Percentiles rank a stretch among this genome's conserved stretches.
phyloP scores from a whole-genome alignment of 2,113 vertebrate genomes.

The Hyaena hyaena region DNA sequence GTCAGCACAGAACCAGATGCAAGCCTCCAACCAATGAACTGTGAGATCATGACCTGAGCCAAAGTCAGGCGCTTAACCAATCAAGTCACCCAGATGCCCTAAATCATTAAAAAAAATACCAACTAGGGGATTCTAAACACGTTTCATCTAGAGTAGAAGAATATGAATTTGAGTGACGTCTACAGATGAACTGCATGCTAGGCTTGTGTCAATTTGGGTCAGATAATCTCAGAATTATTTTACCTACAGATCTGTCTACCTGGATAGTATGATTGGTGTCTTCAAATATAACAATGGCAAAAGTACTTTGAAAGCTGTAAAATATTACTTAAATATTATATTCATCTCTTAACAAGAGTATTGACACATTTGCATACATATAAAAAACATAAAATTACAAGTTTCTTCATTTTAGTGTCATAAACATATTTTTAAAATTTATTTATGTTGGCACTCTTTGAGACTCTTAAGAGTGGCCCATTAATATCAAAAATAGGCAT shows the following conservation, averaged over 20 bases:
- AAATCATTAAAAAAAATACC: neutral
- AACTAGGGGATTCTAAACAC: neutral
- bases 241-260: neutral
- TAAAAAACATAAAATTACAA: neutral
- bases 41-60: too few relatives aligned
- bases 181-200: neutral
- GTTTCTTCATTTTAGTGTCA: neutral
- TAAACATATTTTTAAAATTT: neutral
- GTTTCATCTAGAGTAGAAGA: neutral
- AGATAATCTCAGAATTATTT: neutral
- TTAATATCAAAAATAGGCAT: neutral
- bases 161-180: neutral
- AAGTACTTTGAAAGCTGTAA: neutral
- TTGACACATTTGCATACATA: neutral
- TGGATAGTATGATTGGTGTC: neutral
- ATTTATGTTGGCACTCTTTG: neutral
- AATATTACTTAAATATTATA: neutral
- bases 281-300: neutral
- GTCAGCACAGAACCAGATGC: too few relatives aligned
- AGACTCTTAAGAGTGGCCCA: neutral
- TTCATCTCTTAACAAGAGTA: neutral
- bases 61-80: too few relatives aligned
- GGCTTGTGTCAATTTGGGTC: neutral
- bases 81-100: too few relatives aligned
- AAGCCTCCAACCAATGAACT: too few relatives aligned